Evolutionary conservation across 2,113 vertebrate species (phyloP).

Genomic region (Zapus hudsonius): DNA sequence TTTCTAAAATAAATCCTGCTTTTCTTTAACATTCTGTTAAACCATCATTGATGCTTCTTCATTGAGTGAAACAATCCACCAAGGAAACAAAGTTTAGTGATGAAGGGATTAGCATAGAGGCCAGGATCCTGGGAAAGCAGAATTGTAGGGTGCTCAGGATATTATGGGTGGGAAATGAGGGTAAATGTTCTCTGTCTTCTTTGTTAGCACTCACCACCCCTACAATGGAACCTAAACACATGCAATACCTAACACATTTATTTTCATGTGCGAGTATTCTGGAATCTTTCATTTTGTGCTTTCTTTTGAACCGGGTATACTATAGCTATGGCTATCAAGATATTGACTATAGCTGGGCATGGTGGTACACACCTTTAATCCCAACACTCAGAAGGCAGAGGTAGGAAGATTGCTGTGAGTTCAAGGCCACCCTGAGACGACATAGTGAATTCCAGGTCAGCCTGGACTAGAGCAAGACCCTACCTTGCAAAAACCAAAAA

Average conservation of each 20-base stretch:
- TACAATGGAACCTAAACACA: neutral
- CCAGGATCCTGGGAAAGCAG: neutral
- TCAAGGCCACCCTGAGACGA: too few species aligned
- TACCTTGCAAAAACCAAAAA: too few species aligned
- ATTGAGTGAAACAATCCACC: neutral
- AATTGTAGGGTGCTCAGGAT: neutral
- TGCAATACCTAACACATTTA: neutral
- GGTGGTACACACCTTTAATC: too few species aligned
- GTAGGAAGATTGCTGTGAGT: too few species aligned
- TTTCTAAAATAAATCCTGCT: neutral
- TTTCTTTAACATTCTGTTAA: neutral
- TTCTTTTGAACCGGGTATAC: neutral
- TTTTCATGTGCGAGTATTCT: neutral
- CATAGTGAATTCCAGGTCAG: too few species aligned
- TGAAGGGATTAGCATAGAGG: neutral
- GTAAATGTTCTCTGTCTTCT: neutral
- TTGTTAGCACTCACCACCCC: neutral
- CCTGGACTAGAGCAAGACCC: too few species aligned
- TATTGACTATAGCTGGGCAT: too few species aligned
- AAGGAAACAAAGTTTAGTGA: slow-evolving; percentile 29
- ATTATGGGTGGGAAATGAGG: neutral
- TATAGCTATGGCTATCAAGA: neutral
- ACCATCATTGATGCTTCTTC: neutral
- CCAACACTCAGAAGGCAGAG: too few species aligned
- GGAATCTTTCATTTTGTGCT: neutral